phyloP scores from a whole-genome alignment of 2,888 invertebrate species.

The Eulithis prunata region DNA sequence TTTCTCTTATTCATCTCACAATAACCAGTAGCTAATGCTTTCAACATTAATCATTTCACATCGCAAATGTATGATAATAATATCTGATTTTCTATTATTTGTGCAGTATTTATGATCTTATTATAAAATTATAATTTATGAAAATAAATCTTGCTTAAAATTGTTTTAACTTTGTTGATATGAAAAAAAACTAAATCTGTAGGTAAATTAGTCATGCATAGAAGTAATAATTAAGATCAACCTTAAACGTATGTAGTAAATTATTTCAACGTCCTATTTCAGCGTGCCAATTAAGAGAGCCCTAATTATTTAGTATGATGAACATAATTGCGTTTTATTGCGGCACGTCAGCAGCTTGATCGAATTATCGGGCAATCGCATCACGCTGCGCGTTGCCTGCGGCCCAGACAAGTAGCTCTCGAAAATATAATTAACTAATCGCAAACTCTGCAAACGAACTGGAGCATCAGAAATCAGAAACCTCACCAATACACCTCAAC shows the following conservation, averaged over 20 bases:
- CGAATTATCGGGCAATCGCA: slow-evolving; percentile 54
- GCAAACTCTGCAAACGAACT: background rate
- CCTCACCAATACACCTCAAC: too few relatives aligned
- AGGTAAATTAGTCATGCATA: background rate
- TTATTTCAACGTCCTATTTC: slow-evolving; percentile 32
- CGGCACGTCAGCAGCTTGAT: slow-evolving; percentile 51
- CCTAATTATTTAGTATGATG: slow-evolving; percentile 54
- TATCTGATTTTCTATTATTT: slow-evolving; percentile 15
- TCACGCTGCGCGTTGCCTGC: slow-evolving; percentile 14
- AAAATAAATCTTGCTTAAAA: slow-evolving; percentile 14
- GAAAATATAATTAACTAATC: background rate
- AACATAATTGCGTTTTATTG: slow-evolving; percentile 62
- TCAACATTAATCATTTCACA: slow-evolving; percentile 68
- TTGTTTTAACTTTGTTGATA: too few relatives aligned
- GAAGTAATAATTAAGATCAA: background rate
- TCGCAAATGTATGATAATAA: slow-evolving; percentile 16
- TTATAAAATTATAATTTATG: slow-evolving; percentile 13
- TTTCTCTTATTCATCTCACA: slow-evolving; percentile 69
- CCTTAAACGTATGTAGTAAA: slow-evolving; percentile 5
- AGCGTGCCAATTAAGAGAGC: slow-evolving; percentile 52
- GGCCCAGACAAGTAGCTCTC: slow-evolving; percentile 9
- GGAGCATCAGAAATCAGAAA: too few relatives aligned
- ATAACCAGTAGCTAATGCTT: slow-evolving; percentile 65
- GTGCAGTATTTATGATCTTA: slow-evolving; percentile 14
- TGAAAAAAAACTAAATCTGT: too few relatives aligned